Evolutionary conservation across 2,888 invertebrate species (phyloP).

Genomic region (Neocrepidodera transversa): DNA sequence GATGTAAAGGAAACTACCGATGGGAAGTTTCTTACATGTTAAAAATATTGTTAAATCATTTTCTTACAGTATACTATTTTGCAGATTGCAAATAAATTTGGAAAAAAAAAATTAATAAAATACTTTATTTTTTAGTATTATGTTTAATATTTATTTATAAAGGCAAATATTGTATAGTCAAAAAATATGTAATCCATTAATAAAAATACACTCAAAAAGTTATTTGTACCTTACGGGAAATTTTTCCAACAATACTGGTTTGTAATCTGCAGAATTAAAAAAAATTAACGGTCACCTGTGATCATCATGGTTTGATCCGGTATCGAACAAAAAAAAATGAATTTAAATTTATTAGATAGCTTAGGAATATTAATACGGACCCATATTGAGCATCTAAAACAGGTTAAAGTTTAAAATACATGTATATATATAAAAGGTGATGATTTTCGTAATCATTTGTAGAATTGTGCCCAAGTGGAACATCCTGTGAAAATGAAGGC

Average conservation of each 20-base stretch:
- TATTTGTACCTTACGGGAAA: neutral
- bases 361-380: constrained; percentile 7
- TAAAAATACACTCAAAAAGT: neutral
- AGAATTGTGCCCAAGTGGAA: constrained; percentile 27
- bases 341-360: neutral
- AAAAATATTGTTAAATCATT: no score
- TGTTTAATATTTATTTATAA: no score
- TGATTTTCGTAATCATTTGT: constrained; percentile 30
- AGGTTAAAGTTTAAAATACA: constrained; percentile 12
- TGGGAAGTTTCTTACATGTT: no score
- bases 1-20: no score
- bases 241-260: neutral
- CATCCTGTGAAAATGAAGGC: constrained; percentile 34
- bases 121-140: no score
- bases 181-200: no score
- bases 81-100: no score
- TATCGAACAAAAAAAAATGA: neutral
- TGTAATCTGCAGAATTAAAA: neutral
- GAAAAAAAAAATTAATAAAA: no score
- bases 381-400: constrained; percentile 8
- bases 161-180: no score
- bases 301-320: neutral
- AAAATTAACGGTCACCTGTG: neutral
- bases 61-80: no score
- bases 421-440: constrained; percentile 23